These are phyloP conservation scores for Oncorhynchus masou DNA, from an alignment of 2,113 vertebrate species.

Conservation along the genomic window DNA sequence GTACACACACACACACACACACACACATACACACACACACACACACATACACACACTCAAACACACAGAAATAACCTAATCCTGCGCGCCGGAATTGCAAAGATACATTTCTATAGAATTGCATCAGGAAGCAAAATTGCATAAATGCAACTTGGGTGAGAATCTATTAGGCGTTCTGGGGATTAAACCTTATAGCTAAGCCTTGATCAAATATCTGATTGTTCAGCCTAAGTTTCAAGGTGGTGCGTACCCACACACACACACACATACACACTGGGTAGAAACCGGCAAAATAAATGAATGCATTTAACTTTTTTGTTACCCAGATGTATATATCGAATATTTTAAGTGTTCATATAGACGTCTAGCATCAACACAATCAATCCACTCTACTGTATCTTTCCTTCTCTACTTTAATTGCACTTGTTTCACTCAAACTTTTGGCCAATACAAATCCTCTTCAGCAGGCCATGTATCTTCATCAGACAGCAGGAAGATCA, in stretches of 20 bases:
- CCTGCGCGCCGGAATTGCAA: conserved; percentile 58
- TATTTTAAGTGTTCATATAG: no score
- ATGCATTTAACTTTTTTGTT: conserved; percentile 35
- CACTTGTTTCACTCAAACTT: not conserved
- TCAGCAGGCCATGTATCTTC: no score
- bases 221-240: conserved; percentile 63
- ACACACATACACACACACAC: conserved; percentile 34
- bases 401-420: not conserved
- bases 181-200: conserved; percentile 72
- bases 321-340: not conserved
- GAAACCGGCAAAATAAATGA: conserved; percentile 42
- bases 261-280: not conserved
- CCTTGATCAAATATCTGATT: conserved; percentile 75
- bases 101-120: conserved; percentile 72
- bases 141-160: conserved; percentile 71
- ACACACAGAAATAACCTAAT: conserved; percentile 58
- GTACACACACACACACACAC: not conserved
- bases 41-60: conserved; percentile 12
- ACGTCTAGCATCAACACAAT: no score
- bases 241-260: conserved; percentile 27
- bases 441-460: no score
- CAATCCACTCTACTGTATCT: no score
- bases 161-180: conserved; percentile 66
- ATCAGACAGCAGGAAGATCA: not conserved
- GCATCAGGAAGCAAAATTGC: conserved; percentile 67